Evolutionary conservation across 2,797 vertebrate genomes (phyloP), one percentile per base, ranked within the genome.

Genomic region (Lindbergichthys nudifrons): DNA sequence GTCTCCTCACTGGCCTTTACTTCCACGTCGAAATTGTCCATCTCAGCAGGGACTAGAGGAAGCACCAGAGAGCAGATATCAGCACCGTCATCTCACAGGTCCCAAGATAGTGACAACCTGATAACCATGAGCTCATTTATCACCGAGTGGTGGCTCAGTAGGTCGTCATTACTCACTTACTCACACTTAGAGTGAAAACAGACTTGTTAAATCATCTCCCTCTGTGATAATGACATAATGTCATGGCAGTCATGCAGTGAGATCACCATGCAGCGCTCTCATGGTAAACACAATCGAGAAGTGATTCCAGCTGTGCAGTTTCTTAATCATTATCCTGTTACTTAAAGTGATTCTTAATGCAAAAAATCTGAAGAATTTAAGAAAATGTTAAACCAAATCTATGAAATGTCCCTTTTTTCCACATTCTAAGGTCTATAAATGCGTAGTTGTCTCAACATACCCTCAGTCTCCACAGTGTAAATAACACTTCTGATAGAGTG

Each of bases 1-100:
- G 94, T 94, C 12, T 96, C 96, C 74, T 96, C 94, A 26, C 88
- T 96, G 70, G 95, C 95, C 77, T 92, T 94, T 42, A 98, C 95
- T 69, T 96, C 93, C 75, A 99, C 94, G 0, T 88, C 89, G 53
- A 99, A 94, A 68, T 96, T 89, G 57, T 93, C 84, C 43, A 88
- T 80, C 41, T 92, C 95, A 82, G 30, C 23, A n/a, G 78, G 23
- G 46, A 41, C 80, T 82, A 84, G n/a, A 42, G 63, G 43, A 43
- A 53, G 75, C 63, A 79, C 67, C 82, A 57, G 43, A 86, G 73
- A 78, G 48, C 43, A 73, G 46, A 83, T 16, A 73, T 84, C 65
- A 89, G 73, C 67, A 62, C 36, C 1, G 12, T 68, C 75, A 75
- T 57, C 79, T 73, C 53, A 63, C 75, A 69, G 26, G 30, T 47